A percentile compares a stretch with the other conserved stretches of the same genome.
These are phyloP conservation scores for Zaprionus davidi DNA, from an alignment of 1,140 invertebrate species.

Conservation along the genomic window DNA sequence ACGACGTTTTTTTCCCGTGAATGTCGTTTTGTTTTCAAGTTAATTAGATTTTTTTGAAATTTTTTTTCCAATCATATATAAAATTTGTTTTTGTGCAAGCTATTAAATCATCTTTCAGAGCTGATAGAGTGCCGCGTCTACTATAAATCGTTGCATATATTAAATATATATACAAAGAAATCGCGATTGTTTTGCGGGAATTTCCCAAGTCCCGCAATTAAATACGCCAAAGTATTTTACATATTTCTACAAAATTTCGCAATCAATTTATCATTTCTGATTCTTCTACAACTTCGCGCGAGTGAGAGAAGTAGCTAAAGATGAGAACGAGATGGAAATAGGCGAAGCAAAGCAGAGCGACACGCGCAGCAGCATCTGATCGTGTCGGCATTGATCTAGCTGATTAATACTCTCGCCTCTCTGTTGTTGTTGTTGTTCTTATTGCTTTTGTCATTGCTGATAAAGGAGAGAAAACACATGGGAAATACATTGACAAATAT, in stretches of 20 bases:
- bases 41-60: constrained; percentile 48
- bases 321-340: not conserved
- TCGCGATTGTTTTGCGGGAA: constrained; percentile 11
- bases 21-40: constrained; percentile 39
- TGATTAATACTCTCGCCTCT: constrained; percentile 23
- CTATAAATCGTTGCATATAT: constrained; percentile 6
- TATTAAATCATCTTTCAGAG: constrained; percentile 63
- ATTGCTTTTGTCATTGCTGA: constrained; percentile 27
- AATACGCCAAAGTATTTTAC: constrained; percentile 13
- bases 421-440: constrained; percentile 1
- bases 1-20: constrained; percentile 7
- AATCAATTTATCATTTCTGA: constrained; percentile 1
- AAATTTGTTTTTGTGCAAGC: constrained; percentile 55
- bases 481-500: constrained; percentile 12
- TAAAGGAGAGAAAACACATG: constrained; percentile 25
- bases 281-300: not conserved
- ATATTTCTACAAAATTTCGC: constrained; percentile 22
- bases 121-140: constrained; percentile 42
- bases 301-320: not conserved
- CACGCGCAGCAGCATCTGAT: constrained; percentile 35
- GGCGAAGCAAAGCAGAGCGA: constrained; percentile 7
- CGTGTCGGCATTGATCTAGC: constrained; percentile 50
- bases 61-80: constrained; percentile 35
- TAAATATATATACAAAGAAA: constrained; percentile 1
- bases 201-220: constrained; percentile 10